Percentiles rank a stretch among this genome's conserved stretches.
These are phyloP conservation scores for Clytia hemisphaerica DNA, from an alignment of 30 jellyfish, hydroid and myxozoan genomes.

Conservation along the genomic window DNA sequence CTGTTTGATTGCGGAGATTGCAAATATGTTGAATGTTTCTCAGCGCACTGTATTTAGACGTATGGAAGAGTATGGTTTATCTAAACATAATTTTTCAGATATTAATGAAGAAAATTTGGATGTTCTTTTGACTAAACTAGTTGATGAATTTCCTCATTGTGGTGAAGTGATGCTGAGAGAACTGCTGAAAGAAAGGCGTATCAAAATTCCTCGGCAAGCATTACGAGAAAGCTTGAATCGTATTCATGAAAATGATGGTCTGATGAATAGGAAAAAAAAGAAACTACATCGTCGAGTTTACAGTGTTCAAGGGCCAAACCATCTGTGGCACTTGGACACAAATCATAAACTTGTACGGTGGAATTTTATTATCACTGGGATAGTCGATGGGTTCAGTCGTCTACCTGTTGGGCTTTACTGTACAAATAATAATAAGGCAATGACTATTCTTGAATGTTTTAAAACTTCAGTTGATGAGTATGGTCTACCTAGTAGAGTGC, in stretches of 20 bases:
- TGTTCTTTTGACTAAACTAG: neutral
- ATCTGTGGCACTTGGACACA: constrained; percentile 60
- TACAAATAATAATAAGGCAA: constrained; percentile 36
- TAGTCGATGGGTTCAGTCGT: constrained; percentile 50
- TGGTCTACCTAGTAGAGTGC: constrained; percentile 49
- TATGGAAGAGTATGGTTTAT: constrained; percentile 33
- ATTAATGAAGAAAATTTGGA: constrained; percentile 31
- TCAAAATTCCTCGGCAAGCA: neutral
- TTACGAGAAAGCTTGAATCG: constrained; percentile 14
- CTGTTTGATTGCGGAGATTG: constrained; percentile 12
- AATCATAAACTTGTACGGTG: constrained; percentile 50
- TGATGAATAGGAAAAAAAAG: constrained; percentile 14
- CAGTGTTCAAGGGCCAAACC: constrained; percentile 56
- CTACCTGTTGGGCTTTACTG: constrained; percentile 43
- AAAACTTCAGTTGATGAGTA: constrained; percentile 25
- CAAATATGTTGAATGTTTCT: constrained; percentile 21
- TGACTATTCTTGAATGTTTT: constrained; percentile 10
- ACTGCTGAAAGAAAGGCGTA: constrained; percentile 5
- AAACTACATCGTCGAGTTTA: constrained; percentile 35
- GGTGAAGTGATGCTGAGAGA: constrained; percentile 8
- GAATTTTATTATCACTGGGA: constrained; percentile 39
- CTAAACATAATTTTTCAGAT: constrained; percentile 15
- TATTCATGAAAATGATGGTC: constrained; percentile 13
- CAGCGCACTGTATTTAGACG: constrained; percentile 44
- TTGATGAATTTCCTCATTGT: constrained; percentile 19